These are phyloP conservation scores for Antitype chi DNA, from an alignment of 2,888 invertebrate genomes.

Conservation along the genomic window DNA sequence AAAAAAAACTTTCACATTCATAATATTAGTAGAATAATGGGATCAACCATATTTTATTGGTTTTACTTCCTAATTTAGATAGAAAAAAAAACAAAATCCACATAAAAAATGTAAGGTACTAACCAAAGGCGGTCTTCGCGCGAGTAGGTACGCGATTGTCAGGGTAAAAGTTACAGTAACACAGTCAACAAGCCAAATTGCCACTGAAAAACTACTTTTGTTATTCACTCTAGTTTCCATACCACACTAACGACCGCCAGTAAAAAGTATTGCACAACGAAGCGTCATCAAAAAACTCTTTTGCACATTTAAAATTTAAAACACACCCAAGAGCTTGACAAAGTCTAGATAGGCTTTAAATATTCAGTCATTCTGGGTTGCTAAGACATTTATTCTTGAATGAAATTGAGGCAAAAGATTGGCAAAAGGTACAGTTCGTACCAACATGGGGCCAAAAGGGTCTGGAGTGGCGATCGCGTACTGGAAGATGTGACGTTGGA, in stretches of 20 bases:
- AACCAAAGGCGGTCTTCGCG: no score
- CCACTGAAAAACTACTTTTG: conserved; percentile 6
- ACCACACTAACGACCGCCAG: conserved; percentile 5
- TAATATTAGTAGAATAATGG: no score
- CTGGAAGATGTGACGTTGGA: no score
- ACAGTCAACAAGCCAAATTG: background rate
- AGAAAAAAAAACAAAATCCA: no score
- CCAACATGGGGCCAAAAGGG: no score
- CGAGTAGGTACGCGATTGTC: no score
- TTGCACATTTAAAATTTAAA: conserved; percentile 49
- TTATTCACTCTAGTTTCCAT: conserved; percentile 23
- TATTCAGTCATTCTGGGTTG: conserved; percentile 41
- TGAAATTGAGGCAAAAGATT: background rate
- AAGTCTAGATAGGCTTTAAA: conserved; percentile 32
- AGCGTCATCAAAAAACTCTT: conserved; percentile 20
- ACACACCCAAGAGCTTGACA: conserved; percentile 29
- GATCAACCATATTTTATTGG: no score
- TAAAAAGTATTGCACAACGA: conserved; percentile 35
- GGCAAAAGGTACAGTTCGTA: background rate
- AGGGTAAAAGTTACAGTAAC: background rate
- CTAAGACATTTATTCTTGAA: conserved; percentile 3
- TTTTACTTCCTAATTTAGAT: no score
- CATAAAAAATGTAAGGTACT: no score
- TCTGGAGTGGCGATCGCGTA: no score
- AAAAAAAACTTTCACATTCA: no score